Conservation (phyloP, 2,888 invertebrate species). For the Chaetogeoica ovagalla region DNA sequence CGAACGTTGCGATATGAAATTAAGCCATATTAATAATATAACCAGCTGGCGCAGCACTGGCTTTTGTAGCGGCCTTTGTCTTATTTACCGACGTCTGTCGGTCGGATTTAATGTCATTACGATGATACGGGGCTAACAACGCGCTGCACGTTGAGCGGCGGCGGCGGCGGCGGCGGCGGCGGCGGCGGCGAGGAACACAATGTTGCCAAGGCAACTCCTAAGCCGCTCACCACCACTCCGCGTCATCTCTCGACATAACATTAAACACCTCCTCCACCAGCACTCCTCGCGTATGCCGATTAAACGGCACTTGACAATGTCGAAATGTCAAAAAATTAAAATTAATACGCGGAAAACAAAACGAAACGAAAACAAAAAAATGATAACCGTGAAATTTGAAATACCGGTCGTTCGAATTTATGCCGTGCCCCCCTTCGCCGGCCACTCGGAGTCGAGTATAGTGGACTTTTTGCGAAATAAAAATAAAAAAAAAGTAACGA, state of each 20-base stretch:
- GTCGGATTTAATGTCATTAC: constrained; percentile 53
- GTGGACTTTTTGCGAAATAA: too few species aligned
- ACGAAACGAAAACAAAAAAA: too few species aligned
- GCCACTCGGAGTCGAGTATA: too few species aligned
- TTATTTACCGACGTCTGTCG: constrained; percentile 53
- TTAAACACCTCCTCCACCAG: too few species aligned
- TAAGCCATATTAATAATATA: constrained; percentile 53
- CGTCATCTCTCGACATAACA: neutral
- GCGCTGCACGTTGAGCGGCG: neutral
- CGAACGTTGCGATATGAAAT: constrained; percentile 47
- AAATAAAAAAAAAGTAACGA: too few species aligned
- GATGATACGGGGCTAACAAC: constrained; percentile 51
- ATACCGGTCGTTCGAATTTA: too few species aligned
- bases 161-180: neutral
- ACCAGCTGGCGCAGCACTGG: constrained; percentile 47
- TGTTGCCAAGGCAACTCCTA: constrained; percentile 48
- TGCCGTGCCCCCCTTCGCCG: too few species aligned
- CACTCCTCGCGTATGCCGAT: too few species aligned
- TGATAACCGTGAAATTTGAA: too few species aligned
- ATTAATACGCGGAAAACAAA: too few species aligned
- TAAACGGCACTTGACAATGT: too few species aligned
- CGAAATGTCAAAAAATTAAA: too few species aligned
- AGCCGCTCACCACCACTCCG: neutral
- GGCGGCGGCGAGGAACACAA: neutral
- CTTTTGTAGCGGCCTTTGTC: constrained; percentile 48